Base-by-base conservation (phyloP, 2,888 invertebrate species). In the Nemurella pictetii region DNA sequence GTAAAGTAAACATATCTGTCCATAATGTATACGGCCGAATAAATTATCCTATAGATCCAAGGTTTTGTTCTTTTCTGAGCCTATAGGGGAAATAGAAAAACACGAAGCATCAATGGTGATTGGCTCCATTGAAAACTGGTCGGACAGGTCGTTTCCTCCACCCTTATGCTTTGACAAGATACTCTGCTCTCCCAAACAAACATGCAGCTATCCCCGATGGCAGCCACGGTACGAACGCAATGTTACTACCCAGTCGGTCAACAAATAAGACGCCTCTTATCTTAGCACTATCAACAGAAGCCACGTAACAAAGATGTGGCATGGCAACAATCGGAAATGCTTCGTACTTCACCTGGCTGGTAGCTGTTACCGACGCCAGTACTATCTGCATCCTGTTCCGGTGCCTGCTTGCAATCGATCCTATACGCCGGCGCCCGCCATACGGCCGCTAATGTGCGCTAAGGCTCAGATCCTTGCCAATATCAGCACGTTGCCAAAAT, bases 61-160 rank as follows among this genome's bases (percentile, higher is more conserved):
- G 20, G 55, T 55, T 55, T 55, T 55, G 55, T 55, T 55, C 55
- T 55, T 36, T 72, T 82, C 55, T 1, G 26, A 82, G 55, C 55
- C 27, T 72, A n/a, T 28, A 20, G 82, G 55, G 82, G 28, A 72
- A 72, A 82, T 72, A 82, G 28, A 30, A n/a, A 29, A 82, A 20
- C 82, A 27, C 72, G 73, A 30, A 29, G 27, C 55, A 55, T 55
- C 55, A 55, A 55, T 55, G 55, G 28, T 82, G 82, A 82, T 82
- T 82, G 82, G 82, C 82, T 82, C 72, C 72, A 82, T 82, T 28
- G 82, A 82, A 72, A 72, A 82, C 82, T 27, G 28, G 82, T 82
- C 27, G 73, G 72, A 78, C 78, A 30, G 82, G 36, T 81, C 72
- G 82, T 72, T 55, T 36, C 72, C 82, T 35, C 32, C 29, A 81